phyloP scores from a whole-genome alignment of 2,113 vertebrate species.

The Gambusia holbrooki region DNA sequence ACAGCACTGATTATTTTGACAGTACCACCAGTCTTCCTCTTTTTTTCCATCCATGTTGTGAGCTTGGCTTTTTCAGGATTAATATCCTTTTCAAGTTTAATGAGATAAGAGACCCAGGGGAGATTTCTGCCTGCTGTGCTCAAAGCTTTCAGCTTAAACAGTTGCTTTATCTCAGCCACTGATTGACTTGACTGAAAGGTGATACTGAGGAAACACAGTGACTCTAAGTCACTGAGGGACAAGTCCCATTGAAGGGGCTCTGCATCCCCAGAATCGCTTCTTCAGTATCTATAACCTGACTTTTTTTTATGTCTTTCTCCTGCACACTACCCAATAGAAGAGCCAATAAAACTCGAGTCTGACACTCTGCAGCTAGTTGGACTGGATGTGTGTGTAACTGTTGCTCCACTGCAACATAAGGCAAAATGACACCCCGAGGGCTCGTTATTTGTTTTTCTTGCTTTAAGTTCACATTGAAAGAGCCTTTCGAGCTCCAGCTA shows the following conservation, averaged over 20 bases:
- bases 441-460: slow-evolving; percentile 73
- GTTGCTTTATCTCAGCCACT: slow-evolving; percentile 91
- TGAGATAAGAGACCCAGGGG: slow-evolving; percentile 87
- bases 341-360: slow-evolving; percentile 72
- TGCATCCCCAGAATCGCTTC: slow-evolving; percentile 41
- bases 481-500: slow-evolving; percentile 55
- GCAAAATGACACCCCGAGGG: slow-evolving; percentile 69
- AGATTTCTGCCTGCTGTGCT: slow-evolving; percentile 82
- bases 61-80: slow-evolving; percentile 85
- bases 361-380: slow-evolving; percentile 66
- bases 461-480: slow-evolving; percentile 49
- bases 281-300: slow-evolving; percentile 66
- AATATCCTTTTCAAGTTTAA: slow-evolving; percentile 93
- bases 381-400: slow-evolving; percentile 71
- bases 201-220: slow-evolving; percentile 85
- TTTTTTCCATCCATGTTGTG: slow-evolving; percentile 69
- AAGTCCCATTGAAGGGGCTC: slow-evolving; percentile 56
- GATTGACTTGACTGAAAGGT: slow-evolving; percentile 90
- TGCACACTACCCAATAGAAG: slow-evolving; percentile 45
- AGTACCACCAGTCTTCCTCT: slow-evolving; percentile 67
- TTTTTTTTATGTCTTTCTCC: slow-evolving; percentile 51
- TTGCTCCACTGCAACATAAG: slow-evolving; percentile 72
- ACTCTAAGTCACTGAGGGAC: slow-evolving; percentile 71
- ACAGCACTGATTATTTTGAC: slow-evolving; percentile 58
- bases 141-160: slow-evolving; percentile 85